phyloP scores from a whole-genome alignment of 2,113 vertebrate species.

The Cyanoderma ruficeps region DNA sequence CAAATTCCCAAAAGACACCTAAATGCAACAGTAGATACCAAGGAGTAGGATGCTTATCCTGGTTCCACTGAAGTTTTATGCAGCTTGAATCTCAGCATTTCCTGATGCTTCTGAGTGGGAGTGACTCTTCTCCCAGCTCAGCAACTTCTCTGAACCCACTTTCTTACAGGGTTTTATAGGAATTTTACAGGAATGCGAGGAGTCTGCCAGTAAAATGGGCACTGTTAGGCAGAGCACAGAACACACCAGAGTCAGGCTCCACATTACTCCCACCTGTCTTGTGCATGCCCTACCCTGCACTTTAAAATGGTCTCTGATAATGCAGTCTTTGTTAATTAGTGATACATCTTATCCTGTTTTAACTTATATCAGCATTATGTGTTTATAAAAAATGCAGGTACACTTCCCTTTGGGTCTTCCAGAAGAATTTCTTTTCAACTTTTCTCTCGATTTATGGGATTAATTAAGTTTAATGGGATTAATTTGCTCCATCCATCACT shows the following conservation, averaged over 20 bases:
- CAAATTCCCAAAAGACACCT: not conserved
- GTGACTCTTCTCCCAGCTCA: not conserved
- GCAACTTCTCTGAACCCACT: not conserved
- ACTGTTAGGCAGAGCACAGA: not conserved
- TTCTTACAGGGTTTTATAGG: not conserved
- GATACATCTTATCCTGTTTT: not conserved
- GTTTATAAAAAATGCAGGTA: slow-evolving; percentile 21
- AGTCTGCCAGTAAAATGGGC: rapidly evolving
- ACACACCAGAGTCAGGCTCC: not conserved
- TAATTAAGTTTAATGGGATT: slow-evolving; percentile 44
- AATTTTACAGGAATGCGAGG: not conserved
- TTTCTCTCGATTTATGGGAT: slow-evolving; percentile 7
- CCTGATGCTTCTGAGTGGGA: not conserved
- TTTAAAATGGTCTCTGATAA: not conserved
- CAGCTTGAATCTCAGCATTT: not conserved
- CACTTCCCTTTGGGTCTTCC: not conserved
- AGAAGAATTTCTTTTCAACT: not conserved
- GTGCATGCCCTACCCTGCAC: not conserved
- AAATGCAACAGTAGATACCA: not conserved
- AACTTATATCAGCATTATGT: not conserved
- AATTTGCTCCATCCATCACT: slow-evolving; percentile 20
- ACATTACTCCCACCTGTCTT: not conserved
- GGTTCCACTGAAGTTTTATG: not conserved
- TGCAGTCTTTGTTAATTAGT: not conserved
- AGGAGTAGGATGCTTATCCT: not conserved